Evolutionary conservation across 2,888 invertebrate genomes (phyloP).

Genomic region (Drepana falcataria): DNA sequence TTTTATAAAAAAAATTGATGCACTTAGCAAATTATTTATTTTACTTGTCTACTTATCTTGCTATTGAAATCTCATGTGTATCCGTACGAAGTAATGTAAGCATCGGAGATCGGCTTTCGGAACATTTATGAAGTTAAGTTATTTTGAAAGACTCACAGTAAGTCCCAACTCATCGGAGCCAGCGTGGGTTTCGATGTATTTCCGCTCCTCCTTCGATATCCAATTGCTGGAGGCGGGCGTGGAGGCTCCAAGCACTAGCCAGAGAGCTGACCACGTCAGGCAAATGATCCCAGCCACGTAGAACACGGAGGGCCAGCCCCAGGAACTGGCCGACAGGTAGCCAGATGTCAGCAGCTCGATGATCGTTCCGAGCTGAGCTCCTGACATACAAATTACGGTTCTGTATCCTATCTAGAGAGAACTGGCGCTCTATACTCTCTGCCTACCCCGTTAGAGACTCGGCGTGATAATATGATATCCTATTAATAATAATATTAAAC

Average conservation of each 20-base stretch:
- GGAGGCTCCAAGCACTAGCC: slow-evolving; percentile 82
- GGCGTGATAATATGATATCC: too few relatives aligned
- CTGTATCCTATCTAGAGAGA: too few relatives aligned
- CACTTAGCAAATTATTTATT: too few relatives aligned
- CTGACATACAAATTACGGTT: slow-evolving; percentile 39
- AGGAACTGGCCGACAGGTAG: slow-evolving; percentile 80
- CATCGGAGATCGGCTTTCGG: too few relatives aligned
- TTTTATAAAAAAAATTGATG: too few relatives aligned
- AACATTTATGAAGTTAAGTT: too few relatives aligned
- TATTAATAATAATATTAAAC: too few relatives aligned
- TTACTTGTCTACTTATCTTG: too few relatives aligned
- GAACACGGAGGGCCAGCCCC: slow-evolving; percentile 90
- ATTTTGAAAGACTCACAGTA: slow-evolving; percentile 26
- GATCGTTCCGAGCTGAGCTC: slow-evolving; percentile 90
- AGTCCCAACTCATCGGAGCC: slow-evolving; percentile 51
- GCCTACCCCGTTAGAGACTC: too few relatives aligned
- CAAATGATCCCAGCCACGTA: slow-evolving; percentile 84
- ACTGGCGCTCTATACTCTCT: too few relatives aligned
- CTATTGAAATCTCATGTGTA: too few relatives aligned
- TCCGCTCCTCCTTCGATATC: slow-evolving; percentile 82
- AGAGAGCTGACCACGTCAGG: slow-evolving; percentile 80
- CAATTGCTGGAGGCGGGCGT: slow-evolving; percentile 79
- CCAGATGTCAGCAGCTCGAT: slow-evolving; percentile 86
- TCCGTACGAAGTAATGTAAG: too few relatives aligned
- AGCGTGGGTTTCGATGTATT: slow-evolving; percentile 81